phyloP scores from a whole-genome alignment of 2,113 vertebrate genomes.

The rat (Rattus norvegicus) region GRCr8 NC_086031.1:16203501-16204000 shows the following conservation, averaged over 20 bases:
- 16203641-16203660: conserved; percentile 50
- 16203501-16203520: conserved; percentile 71
- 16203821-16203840: not conserved
- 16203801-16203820: not conserved
- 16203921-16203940: not conserved
- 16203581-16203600: conserved; percentile 60
- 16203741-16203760: not conserved
- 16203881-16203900: not conserved
- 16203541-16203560: conserved; percentile 64
- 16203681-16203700: conserved; percentile 34
- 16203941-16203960: not conserved
- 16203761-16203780: not conserved
- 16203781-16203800: not conserved
- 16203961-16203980: too few species aligned
- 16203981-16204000: not conserved
- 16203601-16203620: conserved; percentile 44
- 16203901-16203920: not conserved
- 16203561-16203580: conserved; percentile 65
- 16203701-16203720: not conserved
- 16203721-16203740: not conserved
- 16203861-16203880: not conserved
- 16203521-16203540: conserved; percentile 64
- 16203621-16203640: conserved; percentile 51
- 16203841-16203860: not conserved
- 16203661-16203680: conserved; percentile 49